A percentile compares a stretch with the other conserved stretches of the same genome.
Evolutionary conservation across 1,140 invertebrate species (phyloP).

Genomic region (Leptestheria dahalacensis): DNA sequence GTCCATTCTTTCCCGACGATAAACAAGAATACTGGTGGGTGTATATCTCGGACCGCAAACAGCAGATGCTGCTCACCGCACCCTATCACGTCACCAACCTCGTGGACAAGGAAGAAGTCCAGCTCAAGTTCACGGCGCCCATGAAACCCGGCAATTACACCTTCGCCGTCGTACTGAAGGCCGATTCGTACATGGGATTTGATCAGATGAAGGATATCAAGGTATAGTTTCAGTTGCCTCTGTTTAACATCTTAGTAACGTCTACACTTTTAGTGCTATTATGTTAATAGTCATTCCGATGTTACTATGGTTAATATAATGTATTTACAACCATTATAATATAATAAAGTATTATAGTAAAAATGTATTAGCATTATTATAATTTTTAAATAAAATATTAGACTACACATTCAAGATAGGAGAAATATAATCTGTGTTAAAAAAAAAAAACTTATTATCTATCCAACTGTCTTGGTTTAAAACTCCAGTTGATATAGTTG

Average conservation of each 20-base stretch:
- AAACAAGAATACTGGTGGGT: constrained; percentile 99
- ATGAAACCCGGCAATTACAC: constrained; percentile 80
- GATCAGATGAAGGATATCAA: constrained; percentile 84
- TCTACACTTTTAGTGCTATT: too few relatives aligned
- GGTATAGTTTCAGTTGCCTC: constrained; percentile 28
- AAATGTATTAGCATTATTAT: too few relatives aligned
- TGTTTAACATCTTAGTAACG: background rate
- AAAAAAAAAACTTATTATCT: too few relatives aligned
- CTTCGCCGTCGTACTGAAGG: constrained; percentile 82
- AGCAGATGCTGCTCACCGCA: constrained; percentile 68
- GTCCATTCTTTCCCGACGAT: constrained; percentile 85
- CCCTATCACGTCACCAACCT: constrained; percentile 81
- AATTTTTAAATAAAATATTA: too few relatives aligned
- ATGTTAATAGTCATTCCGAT: too few relatives aligned
- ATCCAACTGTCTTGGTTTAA: too few relatives aligned
- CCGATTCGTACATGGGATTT: constrained; percentile 89
- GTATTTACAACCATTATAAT: too few relatives aligned
- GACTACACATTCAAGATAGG: too few relatives aligned
- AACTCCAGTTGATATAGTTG: too few relatives aligned
- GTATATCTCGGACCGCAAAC: constrained; percentile 90
- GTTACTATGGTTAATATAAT: too few relatives aligned
- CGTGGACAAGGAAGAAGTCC: constrained; percentile 63
- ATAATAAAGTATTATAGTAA: too few relatives aligned
- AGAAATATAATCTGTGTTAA: too few relatives aligned
- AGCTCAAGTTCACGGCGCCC: constrained; percentile 91